Evolutionary conservation across 2,888 invertebrate genomes (phyloP).

Genomic region (Nebria brevicollis): DNA sequence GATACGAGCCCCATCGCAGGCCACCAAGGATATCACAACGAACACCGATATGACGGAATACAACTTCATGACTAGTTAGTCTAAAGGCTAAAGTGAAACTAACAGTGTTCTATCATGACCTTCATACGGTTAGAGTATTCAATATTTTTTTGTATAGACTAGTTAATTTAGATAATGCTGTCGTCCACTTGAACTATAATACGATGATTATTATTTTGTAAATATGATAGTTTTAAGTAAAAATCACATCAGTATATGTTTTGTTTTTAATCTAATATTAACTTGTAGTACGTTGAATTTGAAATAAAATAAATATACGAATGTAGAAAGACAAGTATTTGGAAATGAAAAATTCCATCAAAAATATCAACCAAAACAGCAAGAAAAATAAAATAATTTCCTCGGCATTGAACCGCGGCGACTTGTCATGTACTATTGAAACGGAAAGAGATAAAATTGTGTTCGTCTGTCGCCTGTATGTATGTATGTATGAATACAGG

Average conservation of each 20-base stretch:
- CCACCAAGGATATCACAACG: neutral
- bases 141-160: neutral
- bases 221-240: too few species aligned
- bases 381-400: neutral
- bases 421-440: neutral
- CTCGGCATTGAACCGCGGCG: neutral
- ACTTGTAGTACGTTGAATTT: too few species aligned
- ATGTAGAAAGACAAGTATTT: too few species aligned
- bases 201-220: neutral
- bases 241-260: too few species aligned
- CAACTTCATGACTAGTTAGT: neutral
- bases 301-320: too few species aligned
- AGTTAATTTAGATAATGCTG: neutral
- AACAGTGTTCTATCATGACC: neutral
- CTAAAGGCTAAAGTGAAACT: neutral
- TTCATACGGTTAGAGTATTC: neutral
- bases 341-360: too few species aligned
- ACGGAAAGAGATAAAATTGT: slow-evolving; percentile 15
- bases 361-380: neutral
- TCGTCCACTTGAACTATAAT: neutral
- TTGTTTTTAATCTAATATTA: too few species aligned
- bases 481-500: too few species aligned
- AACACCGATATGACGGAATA: neutral
- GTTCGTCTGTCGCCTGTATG: slow-evolving; percentile 3
- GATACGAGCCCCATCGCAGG: slow-evolving; percentile 43